Conservation (phyloP, 2,888 invertebrate species). For the Conchocele bisecta region DNA sequence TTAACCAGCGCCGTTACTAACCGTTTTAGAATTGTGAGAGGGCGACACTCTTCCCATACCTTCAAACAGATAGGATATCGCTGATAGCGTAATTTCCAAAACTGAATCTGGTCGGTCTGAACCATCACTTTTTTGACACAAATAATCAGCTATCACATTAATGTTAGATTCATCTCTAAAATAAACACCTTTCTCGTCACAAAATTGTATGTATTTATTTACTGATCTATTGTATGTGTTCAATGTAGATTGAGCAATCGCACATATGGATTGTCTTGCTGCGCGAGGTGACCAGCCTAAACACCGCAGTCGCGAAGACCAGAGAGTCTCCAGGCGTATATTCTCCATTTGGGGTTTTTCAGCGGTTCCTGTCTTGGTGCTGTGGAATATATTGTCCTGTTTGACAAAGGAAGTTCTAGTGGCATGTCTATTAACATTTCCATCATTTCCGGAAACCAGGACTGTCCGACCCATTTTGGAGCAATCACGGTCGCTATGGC, state of each 20-base stretch:
- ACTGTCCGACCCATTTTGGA: conserved; percentile 20
- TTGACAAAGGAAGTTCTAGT: background rate
- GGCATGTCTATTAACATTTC: conserved; percentile 1
- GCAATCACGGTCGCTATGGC: conserved; percentile 28
- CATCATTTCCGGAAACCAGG: conserved; percentile 2
- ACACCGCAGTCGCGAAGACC: conserved; percentile 9
- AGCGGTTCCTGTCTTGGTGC: conserved; percentile 1
- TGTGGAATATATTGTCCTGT: background rate
- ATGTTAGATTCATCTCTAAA: background rate
- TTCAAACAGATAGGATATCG: conserved; percentile 9
- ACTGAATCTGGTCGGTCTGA: conserved; percentile 2
- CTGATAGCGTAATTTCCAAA: background rate
- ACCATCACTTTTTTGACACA: background rate
- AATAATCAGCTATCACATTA: background rate
- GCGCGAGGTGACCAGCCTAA: conserved; percentile 5
- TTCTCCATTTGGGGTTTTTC: conserved; percentile 5
- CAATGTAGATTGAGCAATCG: conserved; percentile 10
- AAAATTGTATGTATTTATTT: conserved; percentile 11
- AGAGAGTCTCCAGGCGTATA: conserved; percentile 18
- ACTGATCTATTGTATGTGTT: conserved; percentile 4
- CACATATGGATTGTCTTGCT: background rate
- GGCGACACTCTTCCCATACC: conserved; percentile 3
- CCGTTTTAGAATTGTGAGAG: background rate
- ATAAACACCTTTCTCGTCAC: background rate
- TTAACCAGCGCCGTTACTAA: conserved; percentile 4